These are phyloP conservation scores for Radopholus similis DNA, from an alignment of 1,140 invertebrate genomes.

Conservation along the genomic window DNA sequence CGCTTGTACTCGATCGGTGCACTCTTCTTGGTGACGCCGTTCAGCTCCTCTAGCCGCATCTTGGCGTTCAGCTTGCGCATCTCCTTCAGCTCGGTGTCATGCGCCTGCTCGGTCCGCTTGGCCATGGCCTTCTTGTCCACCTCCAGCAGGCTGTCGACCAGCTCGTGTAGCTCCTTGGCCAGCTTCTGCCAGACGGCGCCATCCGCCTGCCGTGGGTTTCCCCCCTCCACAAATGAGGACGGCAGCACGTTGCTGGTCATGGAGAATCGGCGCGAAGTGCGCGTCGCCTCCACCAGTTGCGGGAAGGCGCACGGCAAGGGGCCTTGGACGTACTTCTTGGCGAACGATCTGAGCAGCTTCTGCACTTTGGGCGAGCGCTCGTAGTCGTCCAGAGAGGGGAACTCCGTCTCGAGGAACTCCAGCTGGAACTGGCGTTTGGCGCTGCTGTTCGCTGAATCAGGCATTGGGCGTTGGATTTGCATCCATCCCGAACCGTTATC, in stretches of 20 bases:
- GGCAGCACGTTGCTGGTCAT: too few relatives aligned
- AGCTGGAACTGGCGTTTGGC: neutral
- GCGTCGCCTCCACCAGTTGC: neutral
- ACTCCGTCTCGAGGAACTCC: neutral
- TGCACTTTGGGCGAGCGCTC: neutral
- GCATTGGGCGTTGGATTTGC: neutral
- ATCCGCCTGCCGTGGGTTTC: neutral
- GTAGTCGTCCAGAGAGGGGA: neutral
- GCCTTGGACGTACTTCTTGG: neutral
- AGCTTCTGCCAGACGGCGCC: neutral
- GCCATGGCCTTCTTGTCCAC: neutral
- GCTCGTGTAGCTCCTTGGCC: neutral
- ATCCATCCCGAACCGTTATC: neutral
- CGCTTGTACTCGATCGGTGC: slow-evolving; percentile 31
- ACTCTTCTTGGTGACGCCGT: slow-evolving; percentile 39
- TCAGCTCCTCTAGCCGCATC: slow-evolving; percentile 34
- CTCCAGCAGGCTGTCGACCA: neutral
- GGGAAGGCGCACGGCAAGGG: neutral
- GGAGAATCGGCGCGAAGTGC: neutral
- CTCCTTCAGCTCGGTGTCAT: slow-evolving; percentile 37
- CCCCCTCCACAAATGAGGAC: too few relatives aligned
- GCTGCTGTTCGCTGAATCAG: neutral
- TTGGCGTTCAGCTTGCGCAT: slow-evolving; percentile 46
- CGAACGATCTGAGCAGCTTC: neutral
- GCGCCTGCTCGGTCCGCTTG: neutral